A percentile compares a stretch with the other conserved stretches of the same genome.
Conservation (phyloP, 2,888 invertebrate species). For the Timema podura region DNA sequence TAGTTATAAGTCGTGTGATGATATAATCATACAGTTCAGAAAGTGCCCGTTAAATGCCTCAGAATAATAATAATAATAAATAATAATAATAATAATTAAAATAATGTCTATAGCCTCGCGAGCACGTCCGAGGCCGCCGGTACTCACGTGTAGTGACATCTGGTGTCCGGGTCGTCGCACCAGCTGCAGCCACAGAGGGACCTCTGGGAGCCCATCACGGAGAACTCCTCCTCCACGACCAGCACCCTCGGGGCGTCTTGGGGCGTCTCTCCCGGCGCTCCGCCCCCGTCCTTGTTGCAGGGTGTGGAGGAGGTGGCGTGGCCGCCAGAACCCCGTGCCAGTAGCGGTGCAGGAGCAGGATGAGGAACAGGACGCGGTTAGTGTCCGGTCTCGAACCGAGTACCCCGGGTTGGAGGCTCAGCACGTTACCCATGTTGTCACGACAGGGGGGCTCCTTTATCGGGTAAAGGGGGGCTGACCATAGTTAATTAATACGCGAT, state of each 20-base stretch:
- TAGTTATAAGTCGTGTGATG: too few relatives aligned
- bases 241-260: background rate
- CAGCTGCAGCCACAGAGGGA: slow-evolving; percentile 59
- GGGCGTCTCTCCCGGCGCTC: slow-evolving; percentile 35
- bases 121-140: background rate
- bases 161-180: slow-evolving; percentile 45
- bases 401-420: background rate
- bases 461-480: too few relatives aligned
- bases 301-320: slow-evolving; percentile 34
- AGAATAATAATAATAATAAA: too few relatives aligned
- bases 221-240: slow-evolving; percentile 8
- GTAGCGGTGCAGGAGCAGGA: slow-evolving; percentile 65
- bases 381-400: slow-evolving; percentile 16
- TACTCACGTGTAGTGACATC: slow-evolving; percentile 13
- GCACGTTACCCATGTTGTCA: slow-evolving; percentile 4
- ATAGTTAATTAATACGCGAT: too few relatives aligned
- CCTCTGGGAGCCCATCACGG: slow-evolving; percentile 52
- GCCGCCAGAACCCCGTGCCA: slow-evolving; percentile 64
- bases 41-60: too few relatives aligned
- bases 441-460: too few relatives aligned
- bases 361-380: slow-evolving; percentile 50
- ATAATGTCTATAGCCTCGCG: too few relatives aligned
- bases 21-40: too few relatives aligned
- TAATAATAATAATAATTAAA: too few relatives aligned
- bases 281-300: background rate